Conservation (phyloP, 2,797 vertebrate species). For the Anguilla pacifica region DNA sequence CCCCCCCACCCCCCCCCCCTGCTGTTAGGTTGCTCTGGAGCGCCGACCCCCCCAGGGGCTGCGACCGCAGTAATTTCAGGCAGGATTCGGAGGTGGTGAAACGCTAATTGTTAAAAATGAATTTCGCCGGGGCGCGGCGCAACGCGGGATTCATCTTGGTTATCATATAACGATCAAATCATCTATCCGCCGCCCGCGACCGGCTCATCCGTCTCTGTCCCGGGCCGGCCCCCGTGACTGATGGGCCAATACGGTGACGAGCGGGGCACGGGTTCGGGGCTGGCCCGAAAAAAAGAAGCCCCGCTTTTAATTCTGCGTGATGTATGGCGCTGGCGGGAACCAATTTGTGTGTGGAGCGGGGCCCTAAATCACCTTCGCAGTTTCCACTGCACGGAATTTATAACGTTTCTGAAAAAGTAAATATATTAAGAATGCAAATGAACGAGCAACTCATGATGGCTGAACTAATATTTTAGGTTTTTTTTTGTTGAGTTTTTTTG, state of each 20-base stretch:
- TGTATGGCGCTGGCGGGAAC: conserved; percentile 78
- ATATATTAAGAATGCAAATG: conserved; percentile 71
- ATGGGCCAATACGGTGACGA: conserved; percentile 75
- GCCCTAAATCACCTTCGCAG: conserved; percentile 74
- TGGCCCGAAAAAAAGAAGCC: conserved; percentile 62
- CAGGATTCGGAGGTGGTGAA: conserved; percentile 65
- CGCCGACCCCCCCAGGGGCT: conserved; percentile 58
- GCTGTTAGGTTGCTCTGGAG: conserved; percentile 54
- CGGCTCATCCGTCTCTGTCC: conserved; percentile 76
- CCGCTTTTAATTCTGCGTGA: conserved; percentile 78
- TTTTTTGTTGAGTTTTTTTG: neutral
- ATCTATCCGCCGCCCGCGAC: conserved; percentile 67
- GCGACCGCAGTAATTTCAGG: conserved; percentile 66
- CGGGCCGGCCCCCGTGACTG: conserved; percentile 71
- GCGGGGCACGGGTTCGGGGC: conserved; percentile 50
- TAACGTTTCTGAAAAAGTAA: conserved; percentile 72
- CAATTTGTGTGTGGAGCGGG: conserved; percentile 76
- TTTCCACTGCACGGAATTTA: conserved; percentile 72
- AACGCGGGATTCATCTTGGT: conserved; percentile 71
- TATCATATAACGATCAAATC: conserved; percentile 76
- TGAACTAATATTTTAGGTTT: conserved; percentile 58
- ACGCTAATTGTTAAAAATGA: conserved; percentile 78
- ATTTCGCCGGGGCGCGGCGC: conserved; percentile 63
- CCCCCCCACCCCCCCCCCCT: conserved; percentile 50
- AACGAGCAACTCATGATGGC: conserved; percentile 63